Evolutionary conservation across 2,888 invertebrate genomes (phyloP).

Genomic region (Agriopis leucophaearia): DNA sequence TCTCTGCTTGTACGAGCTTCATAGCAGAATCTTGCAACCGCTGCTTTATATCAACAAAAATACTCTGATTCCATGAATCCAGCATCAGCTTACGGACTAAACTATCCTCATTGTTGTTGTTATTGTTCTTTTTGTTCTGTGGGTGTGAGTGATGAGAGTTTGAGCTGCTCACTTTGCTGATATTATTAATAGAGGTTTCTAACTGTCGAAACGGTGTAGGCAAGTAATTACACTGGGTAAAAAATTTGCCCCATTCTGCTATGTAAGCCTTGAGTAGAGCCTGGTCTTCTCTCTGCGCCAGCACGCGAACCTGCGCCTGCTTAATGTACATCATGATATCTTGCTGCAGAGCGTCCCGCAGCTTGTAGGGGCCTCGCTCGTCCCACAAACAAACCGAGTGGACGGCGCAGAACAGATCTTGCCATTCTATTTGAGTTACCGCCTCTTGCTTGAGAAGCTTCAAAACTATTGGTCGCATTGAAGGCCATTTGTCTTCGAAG

Average conservation of each 20-base stretch:
- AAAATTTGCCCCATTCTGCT: conserved; percentile 99
- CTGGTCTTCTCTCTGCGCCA: conserved; percentile 97
- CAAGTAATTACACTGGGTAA: conserved; percentile 98
- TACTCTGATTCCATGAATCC: conserved; percentile 99
- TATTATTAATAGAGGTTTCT: conserved; percentile 92
- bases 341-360: conserved; percentile 94
- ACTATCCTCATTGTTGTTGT: conserved; percentile 92
- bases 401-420: conserved; percentile 98
- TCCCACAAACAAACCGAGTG: conserved; percentile 99
- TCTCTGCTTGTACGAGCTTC: conserved; percentile 98
- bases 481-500: conserved; percentile 99
- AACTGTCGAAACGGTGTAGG: conserved; percentile 98
- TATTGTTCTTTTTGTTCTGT: conserved; percentile 79
- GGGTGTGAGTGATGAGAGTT: conserved; percentile 66
- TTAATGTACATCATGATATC: conserved; percentile 98
- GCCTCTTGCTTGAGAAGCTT: conserved; percentile 97
- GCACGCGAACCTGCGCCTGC: conserved; percentile 95
- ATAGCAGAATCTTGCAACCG: conserved; percentile 97
- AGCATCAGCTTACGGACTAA: conserved; percentile 98
- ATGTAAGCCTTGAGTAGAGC: conserved; percentile 98
- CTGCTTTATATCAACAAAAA: conserved; percentile 98
- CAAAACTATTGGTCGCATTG: conserved; percentile 96
- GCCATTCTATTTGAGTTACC: conserved; percentile 98
- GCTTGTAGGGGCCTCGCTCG: conserved; percentile 96
- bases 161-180: conserved; percentile 75